Conservation (phyloP, 2,888 invertebrate genomes). For the Xestobium rufovillosum region DNA sequence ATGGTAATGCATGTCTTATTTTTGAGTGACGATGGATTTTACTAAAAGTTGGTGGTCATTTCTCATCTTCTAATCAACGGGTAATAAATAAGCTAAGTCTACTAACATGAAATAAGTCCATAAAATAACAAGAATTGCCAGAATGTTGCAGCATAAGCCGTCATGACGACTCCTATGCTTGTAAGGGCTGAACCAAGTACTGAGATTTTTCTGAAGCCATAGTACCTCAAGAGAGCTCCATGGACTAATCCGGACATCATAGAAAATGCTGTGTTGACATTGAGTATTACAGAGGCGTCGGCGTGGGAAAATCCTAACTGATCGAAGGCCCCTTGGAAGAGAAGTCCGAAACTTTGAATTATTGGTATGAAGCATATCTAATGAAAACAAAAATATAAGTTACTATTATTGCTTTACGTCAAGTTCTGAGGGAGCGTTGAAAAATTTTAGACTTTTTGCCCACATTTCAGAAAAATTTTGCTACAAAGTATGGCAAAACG, state of each 20-base stretch:
- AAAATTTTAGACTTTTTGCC: too few species aligned
- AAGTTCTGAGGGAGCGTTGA: too few species aligned
- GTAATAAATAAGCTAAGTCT: too few species aligned
- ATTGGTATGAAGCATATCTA: too few species aligned
- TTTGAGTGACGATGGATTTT: too few species aligned
- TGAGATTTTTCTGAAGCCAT: slow-evolving; percentile 59
- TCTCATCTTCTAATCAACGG: too few species aligned
- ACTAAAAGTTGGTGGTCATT: too few species aligned
- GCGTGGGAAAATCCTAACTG: slow-evolving; percentile 52
- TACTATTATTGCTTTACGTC: too few species aligned
- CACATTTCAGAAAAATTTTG: too few species aligned
- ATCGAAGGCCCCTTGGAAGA: slow-evolving; percentile 56
- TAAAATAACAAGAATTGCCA: slow-evolving; percentile 55
- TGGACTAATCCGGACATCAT: slow-evolving; percentile 59
- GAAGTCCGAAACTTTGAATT: slow-evolving; percentile 56
- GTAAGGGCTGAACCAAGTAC: slow-evolving; percentile 49
- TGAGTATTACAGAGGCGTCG: slow-evolving; percentile 56
- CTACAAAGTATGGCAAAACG: too few species aligned
- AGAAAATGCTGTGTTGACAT: slow-evolving; percentile 59
- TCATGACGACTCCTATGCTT: slow-evolving; percentile 51
- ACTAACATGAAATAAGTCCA: slow-evolving; percentile 64
- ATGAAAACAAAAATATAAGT: too few species aligned
- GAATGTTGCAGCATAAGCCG: slow-evolving; percentile 51
- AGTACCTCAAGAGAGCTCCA: slow-evolving; percentile 54
- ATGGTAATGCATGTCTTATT: too few species aligned